Base-by-base conservation (phyloP, 37 sponge, comb jelly and placozoan species). In the Cliona cf. orientalis region DNA sequence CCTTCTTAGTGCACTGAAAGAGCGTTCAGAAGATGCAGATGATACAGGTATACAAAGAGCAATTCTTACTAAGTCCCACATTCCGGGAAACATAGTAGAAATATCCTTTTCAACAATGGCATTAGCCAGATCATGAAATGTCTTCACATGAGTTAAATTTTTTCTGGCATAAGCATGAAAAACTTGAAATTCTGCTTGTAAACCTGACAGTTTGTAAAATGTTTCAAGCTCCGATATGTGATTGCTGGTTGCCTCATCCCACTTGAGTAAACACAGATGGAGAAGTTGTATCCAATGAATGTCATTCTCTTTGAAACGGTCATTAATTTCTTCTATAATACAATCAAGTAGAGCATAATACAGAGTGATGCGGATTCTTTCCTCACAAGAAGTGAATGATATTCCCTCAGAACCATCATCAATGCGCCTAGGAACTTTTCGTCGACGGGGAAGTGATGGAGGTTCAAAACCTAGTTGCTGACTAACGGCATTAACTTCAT, bases 161-260 rank as follows among this genome's bases (percentile, higher is more conserved):
- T 49, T 49, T 49, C 53, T 49, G 9, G 53, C 53, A 49, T 49
- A 49, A 19, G 14, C 53, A 49, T 49, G 53, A 49, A 49, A 49
- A 49, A 49, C 53, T 49, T 49, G 53, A 49, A 49, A 49, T 49
- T 49, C 53, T 49, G 53, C 53, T 49, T 49, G 53, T 49, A 49
- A 14, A 49, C 14, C 14, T 19, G 53, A 14, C 9, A 49, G 9
- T 49, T 49, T 49, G 53, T 49, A 49, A 14, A 49, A 49, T 49
- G 9, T 14, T 14, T 49, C 53, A 49, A 49, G 53, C 14, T 49
- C 53, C 53, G 53, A 49, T 19, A 49, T 49, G 14, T 49, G 14
- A 9, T 9, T 49, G 14, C 53, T 49, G 14, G 9, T 49, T 19
- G 53, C 14, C 14, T 49, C 14, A 14, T 49, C 53, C 53, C 53